Base-by-base conservation (phyloP, 2,797 vertebrate species). In the Smutsia gigantea region DNA sequence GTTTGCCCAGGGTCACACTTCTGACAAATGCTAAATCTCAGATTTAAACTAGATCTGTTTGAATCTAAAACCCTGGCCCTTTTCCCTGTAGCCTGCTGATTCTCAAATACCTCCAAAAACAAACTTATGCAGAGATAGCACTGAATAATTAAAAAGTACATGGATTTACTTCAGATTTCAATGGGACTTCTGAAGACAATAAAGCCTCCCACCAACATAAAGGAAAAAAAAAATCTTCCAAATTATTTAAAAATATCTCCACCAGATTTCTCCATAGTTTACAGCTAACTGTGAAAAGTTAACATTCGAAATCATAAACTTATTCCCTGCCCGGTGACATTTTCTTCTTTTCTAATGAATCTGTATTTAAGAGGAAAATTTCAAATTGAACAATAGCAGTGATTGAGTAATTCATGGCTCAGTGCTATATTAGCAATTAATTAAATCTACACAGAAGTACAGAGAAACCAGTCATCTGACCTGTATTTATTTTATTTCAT, bases 351-450 rank as follows among this genome's bases (percentile, higher is more conserved):
- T 79, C 79, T 97, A 98, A 98, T 86, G 79, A 98, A 98, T 98
- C 96, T 97, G 66, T 97, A 97, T 97, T 98, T 98, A 98, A 98
- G 75, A 98, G 34, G 79, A 96, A 97, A 98, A 91, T 97, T 97
- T 89, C 97, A 97, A 98, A 98, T 49, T 97, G 95, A 98, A 98
- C 95, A 97, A 97, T 88, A 82, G 96, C 93, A 96, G 96, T 97
- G 96, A 98, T 74, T 57, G 95, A 98, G 97, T 97, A 97, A 98
- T 98, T 96, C 97, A 97, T 84, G 94, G 77, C 79, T 98, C 97
- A 55, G 68, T 96, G 93, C 79, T 98, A 86, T 97, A 98, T 98
- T 98, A 98, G 97, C 96, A 98, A 98, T 98, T 98, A 98, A 98
- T 98, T 96, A 97, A 98, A 98, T 97, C 93, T 97, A 97, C 74